These are phyloP conservation scores for Sphenodon punctatus DNA, from an alignment of 2,797 vertebrate species.

Conservation along the genomic window DNA sequence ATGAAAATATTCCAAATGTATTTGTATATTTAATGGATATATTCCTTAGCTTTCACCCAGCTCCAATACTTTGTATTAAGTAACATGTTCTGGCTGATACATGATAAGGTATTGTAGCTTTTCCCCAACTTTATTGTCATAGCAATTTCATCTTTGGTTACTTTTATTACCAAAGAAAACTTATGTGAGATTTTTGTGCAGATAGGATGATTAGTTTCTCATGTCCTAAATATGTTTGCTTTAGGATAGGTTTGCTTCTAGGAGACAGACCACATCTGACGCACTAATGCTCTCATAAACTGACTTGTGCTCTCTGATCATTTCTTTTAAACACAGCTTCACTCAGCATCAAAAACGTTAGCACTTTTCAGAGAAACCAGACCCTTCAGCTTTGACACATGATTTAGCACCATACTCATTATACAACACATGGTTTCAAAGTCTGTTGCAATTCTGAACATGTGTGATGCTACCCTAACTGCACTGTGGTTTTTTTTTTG, in stretches of 20 bases:
- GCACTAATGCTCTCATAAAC: constrained; percentile 66
- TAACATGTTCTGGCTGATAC: background rate
- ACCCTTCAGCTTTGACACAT: constrained; percentile 39
- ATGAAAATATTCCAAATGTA: no score
- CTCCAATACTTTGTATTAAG: background rate
- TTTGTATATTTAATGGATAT: no score
- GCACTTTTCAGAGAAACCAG: constrained; percentile 63
- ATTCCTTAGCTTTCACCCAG: no score
- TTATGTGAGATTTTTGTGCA: constrained; percentile 34
- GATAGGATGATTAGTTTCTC: constrained; percentile 53
- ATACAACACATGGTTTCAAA: constrained; percentile 62
- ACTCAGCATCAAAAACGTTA: constrained; percentile 66
- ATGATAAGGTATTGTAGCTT: background rate
- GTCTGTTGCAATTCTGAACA: constrained; percentile 48
- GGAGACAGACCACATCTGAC: constrained; percentile 72
- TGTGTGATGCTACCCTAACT: constrained; percentile 50
- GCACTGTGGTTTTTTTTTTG: constrained; percentile 17
- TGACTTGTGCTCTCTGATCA: constrained; percentile 63
- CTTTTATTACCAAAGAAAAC: constrained; percentile 46
- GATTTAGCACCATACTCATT: constrained; percentile 47
- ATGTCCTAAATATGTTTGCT: constrained; percentile 61
- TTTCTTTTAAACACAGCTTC: constrained; percentile 70
- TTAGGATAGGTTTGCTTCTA: constrained; percentile 53
- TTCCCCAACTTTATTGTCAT: constrained; percentile 32
- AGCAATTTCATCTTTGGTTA: constrained; percentile 58